Percentiles rank a stretch among this genome's conserved stretches.
Evolutionary conservation across 1,140 invertebrate genomes (phyloP).

Genomic region (Coboldia fuscipes): DNA sequence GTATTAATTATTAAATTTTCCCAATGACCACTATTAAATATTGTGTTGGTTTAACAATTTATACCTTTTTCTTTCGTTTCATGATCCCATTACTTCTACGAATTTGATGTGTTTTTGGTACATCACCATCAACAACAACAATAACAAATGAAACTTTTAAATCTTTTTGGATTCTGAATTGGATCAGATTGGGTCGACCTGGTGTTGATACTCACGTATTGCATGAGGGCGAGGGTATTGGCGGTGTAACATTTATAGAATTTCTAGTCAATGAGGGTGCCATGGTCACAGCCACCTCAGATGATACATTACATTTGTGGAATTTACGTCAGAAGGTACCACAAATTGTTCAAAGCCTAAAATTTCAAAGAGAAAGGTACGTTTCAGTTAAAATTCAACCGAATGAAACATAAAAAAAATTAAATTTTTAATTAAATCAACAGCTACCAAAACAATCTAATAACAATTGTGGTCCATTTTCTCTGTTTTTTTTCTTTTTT

Average conservation of each 20-base stretch:
- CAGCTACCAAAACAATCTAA: no score
- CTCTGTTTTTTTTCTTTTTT: no score
- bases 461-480: no score
- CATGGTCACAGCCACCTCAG: conserved; percentile 78
- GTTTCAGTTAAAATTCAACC: no score
- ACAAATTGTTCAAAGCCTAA: conserved; percentile 85
- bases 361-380: conserved; percentile 92
- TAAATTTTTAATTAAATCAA: no score
- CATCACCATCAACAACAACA: background rate
- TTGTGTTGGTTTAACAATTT: no score
- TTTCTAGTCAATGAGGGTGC: conserved; percentile 95
- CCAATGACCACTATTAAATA: no score
- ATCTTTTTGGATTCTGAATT: background rate
- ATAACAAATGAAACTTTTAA: background rate
- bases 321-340: conserved; percentile 89
- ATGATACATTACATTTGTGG: conserved; percentile 93
- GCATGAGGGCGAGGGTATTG: conserved; percentile 49
- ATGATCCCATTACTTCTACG: no score
- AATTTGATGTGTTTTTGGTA: background rate
- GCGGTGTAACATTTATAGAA: conserved; percentile 68
- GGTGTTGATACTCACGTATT: conserved; percentile 85
- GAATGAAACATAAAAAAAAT: no score
- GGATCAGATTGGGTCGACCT: conserved; percentile 65
- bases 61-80: no score
- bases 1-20: no score